phyloP scores from a whole-genome alignment of 53 echinoderm and acorn worm genomes.

The Pentamera pediparva region DNA sequence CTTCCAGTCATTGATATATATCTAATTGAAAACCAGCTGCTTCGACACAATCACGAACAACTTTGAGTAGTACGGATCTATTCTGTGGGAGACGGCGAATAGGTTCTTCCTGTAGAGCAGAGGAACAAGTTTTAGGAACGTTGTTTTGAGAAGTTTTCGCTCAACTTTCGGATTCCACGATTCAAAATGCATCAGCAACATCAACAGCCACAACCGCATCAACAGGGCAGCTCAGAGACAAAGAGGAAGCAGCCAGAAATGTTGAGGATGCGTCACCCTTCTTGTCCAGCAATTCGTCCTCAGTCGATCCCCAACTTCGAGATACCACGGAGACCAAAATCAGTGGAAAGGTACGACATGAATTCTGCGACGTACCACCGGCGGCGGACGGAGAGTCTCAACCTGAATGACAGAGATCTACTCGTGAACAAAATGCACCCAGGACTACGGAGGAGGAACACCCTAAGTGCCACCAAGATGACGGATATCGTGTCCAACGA shows the following conservation, averaged over 20 bases:
- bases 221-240: too few species aligned
- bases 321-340: conserved; percentile 14
- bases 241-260: too few species aligned
- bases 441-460: neutral
- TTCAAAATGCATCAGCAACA: neutral
- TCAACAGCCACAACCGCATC: neutral
- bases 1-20: too few species aligned
- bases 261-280: neutral
- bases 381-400: conserved; percentile 10
- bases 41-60: too few species aligned
- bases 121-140: too few species aligned
- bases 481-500: neutral
- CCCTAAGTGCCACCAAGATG: neutral
- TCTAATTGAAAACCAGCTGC: too few species aligned
- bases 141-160: neutral
- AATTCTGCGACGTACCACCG: neutral
- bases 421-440: neutral
- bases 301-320: neutral
- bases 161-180: neutral
- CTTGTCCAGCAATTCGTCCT: conserved; percentile 13
- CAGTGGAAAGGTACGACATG: neutral
- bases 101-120: too few species aligned
- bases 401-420: neutral
- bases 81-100: too few species aligned
- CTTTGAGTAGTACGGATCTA: too few species aligned